Evolutionary conservation across 1,140 invertebrate species (phyloP), one percentile per base, ranked within the genome.

Genomic region (Sitophilus oryzae): DNA sequence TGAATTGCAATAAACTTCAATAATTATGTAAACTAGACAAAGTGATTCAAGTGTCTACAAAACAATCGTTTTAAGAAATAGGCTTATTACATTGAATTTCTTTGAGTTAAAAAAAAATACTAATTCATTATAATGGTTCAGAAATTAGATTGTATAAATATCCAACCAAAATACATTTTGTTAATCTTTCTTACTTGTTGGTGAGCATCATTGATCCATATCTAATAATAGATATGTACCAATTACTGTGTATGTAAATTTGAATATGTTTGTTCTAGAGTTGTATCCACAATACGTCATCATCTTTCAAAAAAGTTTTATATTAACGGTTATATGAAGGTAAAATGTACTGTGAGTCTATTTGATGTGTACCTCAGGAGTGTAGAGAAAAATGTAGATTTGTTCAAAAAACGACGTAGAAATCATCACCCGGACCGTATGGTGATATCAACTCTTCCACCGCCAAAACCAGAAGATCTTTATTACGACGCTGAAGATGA

Each of bases 341-440:
- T 57, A 5, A 21, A 34, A 43, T 57, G 55, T 47, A 40, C 48
- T 10, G 35, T 43, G 9, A 51, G 25, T 40, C 10, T 57, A 5
- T 57, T 51, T 35, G 44, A 57, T 15, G 21, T 46, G 10, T 57
- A 57, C 20, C 34, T 43, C 8, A 10, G 36, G 6, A 57, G 34
- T 40, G 40, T 23, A 1, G 48, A 50, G 37, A 19, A 36, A 8
- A 41, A 35, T 38, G 19, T 52, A 6, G n/a, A 23, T 5, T 37
- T 50, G 18, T 21, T 36, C 2, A 35, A 25, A n/a, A 51, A 19
- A 22, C 16, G 30, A 8, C 3, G 25, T 8, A 52, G 43, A 22
- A 35, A 36, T 25, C 25, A 45, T 10, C 3, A n/a, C 20, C 42
- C 19, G 20, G 42, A 37, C 14, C 37, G 18, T 22, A 34, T 18